Evolutionary conservation across 2,797 vertebrate species (phyloP).

Genomic region (Champsocephalus gunnari): DNA sequence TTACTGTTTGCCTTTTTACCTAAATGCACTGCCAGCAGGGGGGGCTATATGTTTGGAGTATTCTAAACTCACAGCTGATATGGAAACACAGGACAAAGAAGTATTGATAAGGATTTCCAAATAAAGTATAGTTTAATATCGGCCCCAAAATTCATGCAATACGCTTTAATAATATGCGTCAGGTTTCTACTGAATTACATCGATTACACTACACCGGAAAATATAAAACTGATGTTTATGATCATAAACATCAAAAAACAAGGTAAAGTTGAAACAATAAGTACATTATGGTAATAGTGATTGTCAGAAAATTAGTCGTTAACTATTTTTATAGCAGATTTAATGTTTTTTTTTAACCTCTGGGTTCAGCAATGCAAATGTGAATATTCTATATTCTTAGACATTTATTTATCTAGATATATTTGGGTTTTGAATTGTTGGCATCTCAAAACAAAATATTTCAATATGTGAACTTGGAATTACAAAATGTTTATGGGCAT

Average conservation of each 20-base stretch:
- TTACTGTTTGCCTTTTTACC: not conserved
- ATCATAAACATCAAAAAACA: not conserved
- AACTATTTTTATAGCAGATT: no score
- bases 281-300: not conserved
- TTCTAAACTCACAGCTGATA: not conserved
- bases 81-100: not conserved
- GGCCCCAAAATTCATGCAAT: not conserved
- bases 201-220: not conserved
- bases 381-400: not conserved
- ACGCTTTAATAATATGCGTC: not conserved
- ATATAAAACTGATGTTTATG: not conserved
- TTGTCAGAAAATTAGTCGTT: not conserved
- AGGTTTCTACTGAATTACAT: not conserved
- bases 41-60: constrained; percentile 49
- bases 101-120: not conserved
- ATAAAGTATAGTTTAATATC: not conserved
- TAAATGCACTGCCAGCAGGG: constrained; percentile 67
- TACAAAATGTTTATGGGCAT: not conserved
- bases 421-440: not conserved
- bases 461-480: not conserved
- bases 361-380: not conserved
- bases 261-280: no score
- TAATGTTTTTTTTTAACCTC: not conserved
- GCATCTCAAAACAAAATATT: no score
- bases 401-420: not conserved